A percentile compares a stretch with the other conserved stretches of the same genome.
These are phyloP conservation scores for Lepisosteus osseus DNA, from an alignment of 2,113 vertebrate genomes.

Conservation along the genomic window DNA sequence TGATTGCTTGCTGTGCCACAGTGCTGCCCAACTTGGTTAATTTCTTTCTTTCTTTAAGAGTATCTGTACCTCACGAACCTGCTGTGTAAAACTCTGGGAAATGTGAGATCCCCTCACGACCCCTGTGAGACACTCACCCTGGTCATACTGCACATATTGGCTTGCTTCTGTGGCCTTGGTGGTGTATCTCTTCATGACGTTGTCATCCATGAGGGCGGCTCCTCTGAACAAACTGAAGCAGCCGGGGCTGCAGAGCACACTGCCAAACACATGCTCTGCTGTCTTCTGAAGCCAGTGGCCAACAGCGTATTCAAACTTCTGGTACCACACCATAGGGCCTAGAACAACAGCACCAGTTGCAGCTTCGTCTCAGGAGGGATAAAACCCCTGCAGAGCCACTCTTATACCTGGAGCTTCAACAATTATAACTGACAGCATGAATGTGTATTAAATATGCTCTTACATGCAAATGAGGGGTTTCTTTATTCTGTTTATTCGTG, in stretches of 20 bases:
- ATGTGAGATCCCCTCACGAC: neutral
- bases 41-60: constrained; percentile 10
- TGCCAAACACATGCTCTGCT: constrained; percentile 61
- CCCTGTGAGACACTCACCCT: constrained; percentile 37
- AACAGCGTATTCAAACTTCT: constrained; percentile 70
- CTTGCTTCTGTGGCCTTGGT: constrained; percentile 49
- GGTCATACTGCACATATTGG: constrained; percentile 60
- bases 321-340: constrained; percentile 71
- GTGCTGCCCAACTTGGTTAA: too few relatives aligned
- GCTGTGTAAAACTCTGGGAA: too few relatives aligned
- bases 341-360: neutral
- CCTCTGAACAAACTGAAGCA: constrained; percentile 70
- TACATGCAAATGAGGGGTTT: too few relatives aligned
- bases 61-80: too few relatives aligned
- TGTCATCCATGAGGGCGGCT: constrained; percentile 62
- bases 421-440: too few relatives aligned
- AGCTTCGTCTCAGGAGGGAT: too few relatives aligned
- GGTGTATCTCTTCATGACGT: constrained; percentile 64
- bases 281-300: constrained; percentile 72
- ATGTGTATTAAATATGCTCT: too few relatives aligned
- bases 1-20: too few relatives aligned
- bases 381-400: too few relatives aligned
- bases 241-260: constrained; percentile 65
- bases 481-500: too few relatives aligned
- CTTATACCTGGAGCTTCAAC: too few relatives aligned